Conservation (phyloP, 2,797 vertebrate genomes). For the Steatocranus sp. region DNA sequence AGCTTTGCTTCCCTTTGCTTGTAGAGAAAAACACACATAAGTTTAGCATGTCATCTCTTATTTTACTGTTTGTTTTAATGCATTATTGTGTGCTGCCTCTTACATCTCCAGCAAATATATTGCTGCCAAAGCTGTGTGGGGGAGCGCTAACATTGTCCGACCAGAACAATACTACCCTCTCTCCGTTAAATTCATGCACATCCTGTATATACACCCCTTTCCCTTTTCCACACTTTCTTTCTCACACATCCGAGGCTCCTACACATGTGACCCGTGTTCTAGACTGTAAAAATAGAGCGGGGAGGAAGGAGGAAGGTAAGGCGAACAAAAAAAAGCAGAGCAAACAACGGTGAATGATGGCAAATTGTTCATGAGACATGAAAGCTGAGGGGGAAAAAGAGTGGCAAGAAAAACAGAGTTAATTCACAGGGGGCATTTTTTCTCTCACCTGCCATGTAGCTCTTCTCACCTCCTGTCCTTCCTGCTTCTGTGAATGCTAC, state of each 20-base stretch:
- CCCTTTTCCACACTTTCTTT: conserved; percentile 28
- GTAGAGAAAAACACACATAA: not conserved
- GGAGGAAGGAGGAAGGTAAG: not conserved
- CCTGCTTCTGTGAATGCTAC: conserved; percentile 33
- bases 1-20: not conserved
- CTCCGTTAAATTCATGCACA: not conserved
- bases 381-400: not conserved
- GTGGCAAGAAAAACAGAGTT: not conserved
- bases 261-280: conserved; percentile 30
- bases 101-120: conserved; percentile 69
- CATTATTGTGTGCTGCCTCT: conserved; percentile 5
- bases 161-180: not conserved
- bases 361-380: not conserved
- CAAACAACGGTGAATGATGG: not conserved
- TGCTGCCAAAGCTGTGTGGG: conserved; percentile 37
- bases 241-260: conserved; percentile 26
- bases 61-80: not conserved
- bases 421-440: not conserved
- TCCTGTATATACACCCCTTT: not conserved
- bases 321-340: not conserved
- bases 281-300: conserved; percentile 24
- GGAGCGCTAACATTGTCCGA: not conserved
- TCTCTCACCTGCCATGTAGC: conserved; percentile 55
- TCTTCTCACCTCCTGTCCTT: conserved; percentile 57
- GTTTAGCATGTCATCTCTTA: not conserved